Base-by-base conservation (phyloP, 92 coral and sea anemone genomes). In the Heteractis magnifica region DNA sequence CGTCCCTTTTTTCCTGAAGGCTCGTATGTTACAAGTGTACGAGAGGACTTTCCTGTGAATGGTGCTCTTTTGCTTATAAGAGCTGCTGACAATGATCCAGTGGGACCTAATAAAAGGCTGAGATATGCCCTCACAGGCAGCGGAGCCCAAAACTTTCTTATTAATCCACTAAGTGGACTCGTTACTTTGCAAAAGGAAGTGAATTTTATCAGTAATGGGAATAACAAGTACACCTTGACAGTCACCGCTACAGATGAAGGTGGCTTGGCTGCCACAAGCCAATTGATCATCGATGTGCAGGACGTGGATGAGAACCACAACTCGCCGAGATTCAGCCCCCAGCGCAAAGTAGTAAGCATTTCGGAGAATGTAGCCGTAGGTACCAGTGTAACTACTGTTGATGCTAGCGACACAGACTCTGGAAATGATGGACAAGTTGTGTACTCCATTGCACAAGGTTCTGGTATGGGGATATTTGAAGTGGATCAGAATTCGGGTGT, bases 31-130 rank as follows among this genome's bases (percentile, higher is more conserved):
- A 86, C 90, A 8, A 92, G 89, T 86, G 81, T 93, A 18, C 89
- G 94, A 21, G 98, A 93, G 70, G 94, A 93, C 76, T 91, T 91
- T 64, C 98, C 98, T 9, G 79, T 85, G 10, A 65, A 65, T 1
- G 98, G 95, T 7, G 87, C 91, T 2, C 62, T 93, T 11, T 86
- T 87, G 62, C 78, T 93, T 0, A 82, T 93, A 59, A 86, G 87
- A 44, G 98, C 98, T 12, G 86, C 81, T 19, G 95, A 86, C 34
- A 81, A 83, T 21, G 93, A 91, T 73, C 84, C 95, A 13, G 79
- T 83, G 5, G 83, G 93, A 10, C 72, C 83, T 18, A 93, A 93
- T 77, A 72, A 83, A 4, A 85, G 79, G n/a, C 58, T 93, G 50
- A 77, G 76, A 16, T 93, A 93, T 79, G 8, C 87, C 9, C 51